Base-by-base conservation (phyloP, 2,888 invertebrate genomes). In the Linhomoeus sp. region DNA sequence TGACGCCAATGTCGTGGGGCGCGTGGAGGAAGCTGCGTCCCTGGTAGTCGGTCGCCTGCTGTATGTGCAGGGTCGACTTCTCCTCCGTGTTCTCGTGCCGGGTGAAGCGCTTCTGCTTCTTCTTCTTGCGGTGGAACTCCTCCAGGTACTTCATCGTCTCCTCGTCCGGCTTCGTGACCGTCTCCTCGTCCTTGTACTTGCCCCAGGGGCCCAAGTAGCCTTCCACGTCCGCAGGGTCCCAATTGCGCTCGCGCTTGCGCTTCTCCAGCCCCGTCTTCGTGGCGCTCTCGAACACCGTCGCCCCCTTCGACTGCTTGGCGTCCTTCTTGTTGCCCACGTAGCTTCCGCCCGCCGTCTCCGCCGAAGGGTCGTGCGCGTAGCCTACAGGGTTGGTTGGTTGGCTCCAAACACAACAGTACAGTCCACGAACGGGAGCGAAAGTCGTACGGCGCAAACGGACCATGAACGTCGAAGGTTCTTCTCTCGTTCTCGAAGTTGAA, bases 151-250 rank as follows among this genome's bases (percentile, higher is more conserved):
- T 85, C 39, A 87, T 81, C 62, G 90, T 86, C 58, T 92, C 87
- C 72, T 73, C 87, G 48, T 80, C 78, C 0, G 97, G 97, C 65
- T 81, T 82, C 61, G 85, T 77, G 1, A 87, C 74, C 47, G 81
- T 77, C 59, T 79, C 74, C 68, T 99, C 94, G 62, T 88, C 87
- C 12, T 78, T 76, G 68, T 76, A 99, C 46, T 82, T 82, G 48
- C 87, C 94, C 97, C 97, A 99, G 0, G 97, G 97, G 0, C 94
- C 97, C 1, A 88, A 71, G 65, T 90, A 99, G 0, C 92, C 92
- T 39, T 81, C 85, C 23, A 97, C 74, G 69, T 99, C 94, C 20
- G 77, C 73, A 0, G 97, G 80, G 59, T 88, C 77, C 59, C 81
- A 79, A 69, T 97, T 97, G 66, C 78, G 80, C 47, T 77, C 76